These are phyloP conservation scores for Colletes collaris DNA, from an alignment of 2,888 invertebrate genomes.

Conservation along the genomic window DNA sequence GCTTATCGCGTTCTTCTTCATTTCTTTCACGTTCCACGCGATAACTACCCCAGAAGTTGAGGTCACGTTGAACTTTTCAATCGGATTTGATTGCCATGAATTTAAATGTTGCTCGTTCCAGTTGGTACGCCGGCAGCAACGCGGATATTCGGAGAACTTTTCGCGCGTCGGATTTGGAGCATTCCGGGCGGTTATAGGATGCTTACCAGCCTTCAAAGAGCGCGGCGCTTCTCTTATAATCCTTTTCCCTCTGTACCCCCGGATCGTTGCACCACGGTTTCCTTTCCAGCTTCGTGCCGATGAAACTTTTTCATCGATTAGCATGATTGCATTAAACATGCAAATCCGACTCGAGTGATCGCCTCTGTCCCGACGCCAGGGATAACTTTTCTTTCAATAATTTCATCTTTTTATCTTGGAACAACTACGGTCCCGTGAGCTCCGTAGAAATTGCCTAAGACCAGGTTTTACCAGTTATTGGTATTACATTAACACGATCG, in stretches of 20 bases:
- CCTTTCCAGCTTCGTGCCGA: background rate
- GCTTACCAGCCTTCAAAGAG: slow-evolving; percentile 43
- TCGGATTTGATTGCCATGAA: slow-evolving; percentile 69
- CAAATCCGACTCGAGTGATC: slow-evolving; percentile 57
- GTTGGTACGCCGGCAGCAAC: slow-evolving; percentile 28
- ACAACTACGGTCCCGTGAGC: background rate
- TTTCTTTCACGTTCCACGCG: slow-evolving; percentile 48
- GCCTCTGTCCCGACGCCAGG: slow-evolving; percentile 21
- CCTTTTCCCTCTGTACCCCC: slow-evolving; percentile 15
- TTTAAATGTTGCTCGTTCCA: slow-evolving; percentile 61
- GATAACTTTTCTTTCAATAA: slow-evolving; percentile 49
- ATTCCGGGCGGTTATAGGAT: slow-evolving; percentile 42
- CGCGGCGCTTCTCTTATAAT: slow-evolving; percentile 20
- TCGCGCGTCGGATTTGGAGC: slow-evolving; percentile 18
- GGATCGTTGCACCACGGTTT: slow-evolving; percentile 16
- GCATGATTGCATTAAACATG: slow-evolving; percentile 67
- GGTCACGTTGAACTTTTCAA: slow-evolving; percentile 67
- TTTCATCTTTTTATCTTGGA: slow-evolving; percentile 21
- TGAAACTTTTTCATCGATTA: slow-evolving; percentile 67
- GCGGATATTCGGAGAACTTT: slow-evolving; percentile 55
- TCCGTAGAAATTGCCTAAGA: slow-evolving; percentile 22
- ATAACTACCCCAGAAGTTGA: slow-evolving; percentile 39
- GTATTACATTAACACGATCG: background rate
- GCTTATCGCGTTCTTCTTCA: slow-evolving; percentile 23
- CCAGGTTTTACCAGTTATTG: background rate